phyloP scores from a whole-genome alignment of 2,888 invertebrate species.

The Andricus curvator region DNA sequence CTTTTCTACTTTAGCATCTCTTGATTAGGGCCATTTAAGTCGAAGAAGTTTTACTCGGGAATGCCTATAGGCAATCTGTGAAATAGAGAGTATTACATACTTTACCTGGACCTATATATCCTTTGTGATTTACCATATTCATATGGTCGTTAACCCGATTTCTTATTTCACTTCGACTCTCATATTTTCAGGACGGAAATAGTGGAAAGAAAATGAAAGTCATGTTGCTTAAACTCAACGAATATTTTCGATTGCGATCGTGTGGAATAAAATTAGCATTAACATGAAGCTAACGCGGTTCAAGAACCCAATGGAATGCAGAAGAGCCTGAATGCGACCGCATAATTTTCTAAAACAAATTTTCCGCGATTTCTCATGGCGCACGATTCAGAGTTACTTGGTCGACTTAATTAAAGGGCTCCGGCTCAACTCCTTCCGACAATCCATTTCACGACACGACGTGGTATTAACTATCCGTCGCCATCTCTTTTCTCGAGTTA shows the following conservation, averaged over 20 bases:
- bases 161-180: slow-evolving; percentile 8
- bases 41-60: too few relatives aligned
- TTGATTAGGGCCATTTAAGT: too few relatives aligned
- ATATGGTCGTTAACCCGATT: slow-evolving; percentile 20
- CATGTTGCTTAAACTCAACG: slow-evolving; percentile 23
- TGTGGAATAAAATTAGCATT: slow-evolving; percentile 23
- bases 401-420: slow-evolving; percentile 33
- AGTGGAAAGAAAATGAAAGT: slow-evolving; percentile 23
- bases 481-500: slow-evolving; percentile 27
- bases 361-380: slow-evolving; percentile 18
- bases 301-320: not conserved
- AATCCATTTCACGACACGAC: slow-evolving; percentile 29
- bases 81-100: not conserved
- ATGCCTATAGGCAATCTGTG: too few relatives aligned
- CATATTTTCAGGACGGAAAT: slow-evolving; percentile 5
- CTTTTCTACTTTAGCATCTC: too few relatives aligned
- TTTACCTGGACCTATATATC: not conserved
- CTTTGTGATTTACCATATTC: slow-evolving; percentile 15
- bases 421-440: slow-evolving; percentile 11
- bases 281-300: not conserved
- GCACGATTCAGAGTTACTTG: slow-evolving; percentile 12
- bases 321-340: not conserved
- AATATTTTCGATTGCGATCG: slow-evolving; percentile 31
- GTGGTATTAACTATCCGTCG: slow-evolving; percentile 28
- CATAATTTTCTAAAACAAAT: slow-evolving; percentile 19